phyloP scores from a whole-genome alignment of 2,113 vertebrate species.

The Solea senegalensis region DNA sequence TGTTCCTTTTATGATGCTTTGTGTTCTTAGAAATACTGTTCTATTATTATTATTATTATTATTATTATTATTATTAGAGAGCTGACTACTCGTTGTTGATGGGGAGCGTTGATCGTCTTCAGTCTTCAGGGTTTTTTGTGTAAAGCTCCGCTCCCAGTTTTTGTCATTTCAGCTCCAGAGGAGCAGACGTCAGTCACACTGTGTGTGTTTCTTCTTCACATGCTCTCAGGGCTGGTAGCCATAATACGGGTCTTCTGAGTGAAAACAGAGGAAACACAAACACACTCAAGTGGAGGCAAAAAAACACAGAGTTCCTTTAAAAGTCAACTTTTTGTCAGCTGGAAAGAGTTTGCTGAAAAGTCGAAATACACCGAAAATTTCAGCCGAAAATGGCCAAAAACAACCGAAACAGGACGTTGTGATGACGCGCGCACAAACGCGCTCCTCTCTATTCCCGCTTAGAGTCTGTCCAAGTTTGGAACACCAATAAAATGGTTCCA shows the following conservation, averaged over 20 bases:
- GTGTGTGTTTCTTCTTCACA: neutral
- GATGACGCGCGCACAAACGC: too few relatives aligned
- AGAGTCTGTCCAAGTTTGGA: too few relatives aligned
- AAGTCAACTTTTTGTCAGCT: too few relatives aligned
- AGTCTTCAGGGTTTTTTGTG: neutral
- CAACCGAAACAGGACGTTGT: too few relatives aligned
- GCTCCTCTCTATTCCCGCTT: too few relatives aligned
- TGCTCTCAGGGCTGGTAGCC: slow-evolving; percentile 75
- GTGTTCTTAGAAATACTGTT: slow-evolving; percentile 23
- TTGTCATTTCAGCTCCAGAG: slow-evolving; percentile 27
- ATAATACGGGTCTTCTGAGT: slow-evolving; percentile 75
- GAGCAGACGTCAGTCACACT: slow-evolving; percentile 18
- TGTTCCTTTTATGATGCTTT: slow-evolving; percentile 23
- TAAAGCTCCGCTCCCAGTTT: neutral
- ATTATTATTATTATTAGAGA: slow-evolving; percentile 7
- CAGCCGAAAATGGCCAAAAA: too few relatives aligned
- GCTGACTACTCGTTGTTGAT: neutral
- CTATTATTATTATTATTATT: neutral
- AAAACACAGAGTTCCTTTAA: too few relatives aligned
- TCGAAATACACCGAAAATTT: too few relatives aligned
- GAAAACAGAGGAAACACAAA: slow-evolving; percentile 27
- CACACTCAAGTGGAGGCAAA: neutral
- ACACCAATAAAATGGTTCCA: too few relatives aligned
- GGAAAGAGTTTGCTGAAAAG: too few relatives aligned
- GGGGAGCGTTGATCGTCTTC: neutral